These are phyloP conservation scores for Eleginops maclovinus DNA, from an alignment of 2,113 vertebrate genomes.

Conservation along the genomic window DNA sequence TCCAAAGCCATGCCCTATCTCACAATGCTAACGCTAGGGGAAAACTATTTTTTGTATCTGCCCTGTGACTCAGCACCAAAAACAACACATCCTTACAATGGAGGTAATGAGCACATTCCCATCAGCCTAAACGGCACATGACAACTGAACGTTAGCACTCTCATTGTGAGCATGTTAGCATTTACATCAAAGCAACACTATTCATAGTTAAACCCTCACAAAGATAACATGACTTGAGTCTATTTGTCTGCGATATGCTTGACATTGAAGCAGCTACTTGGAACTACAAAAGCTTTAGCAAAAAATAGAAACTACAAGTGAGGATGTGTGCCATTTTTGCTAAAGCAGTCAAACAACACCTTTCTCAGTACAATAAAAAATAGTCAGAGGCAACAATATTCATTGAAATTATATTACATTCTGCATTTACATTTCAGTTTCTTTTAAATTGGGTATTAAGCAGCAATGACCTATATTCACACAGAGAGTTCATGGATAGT, in stretches of 20 bases:
- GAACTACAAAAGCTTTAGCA: not conserved
- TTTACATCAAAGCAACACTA: not conserved
- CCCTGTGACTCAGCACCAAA: no score
- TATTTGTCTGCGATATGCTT: not conserved
- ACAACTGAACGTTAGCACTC: not conserved
- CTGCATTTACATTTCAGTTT: conserved; percentile 33
- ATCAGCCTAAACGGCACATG: not conserved
- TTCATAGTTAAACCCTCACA: not conserved
- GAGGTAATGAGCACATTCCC: not conserved
- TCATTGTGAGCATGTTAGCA: not conserved
- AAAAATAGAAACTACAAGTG: not conserved
- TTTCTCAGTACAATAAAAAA: conserved; percentile 7
- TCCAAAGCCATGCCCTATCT: no score
- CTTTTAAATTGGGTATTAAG: not conserved
- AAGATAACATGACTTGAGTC: not conserved
- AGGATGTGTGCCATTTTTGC: conserved; percentile 12
- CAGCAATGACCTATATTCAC: conserved; percentile 51
- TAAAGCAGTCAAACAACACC: conserved; percentile 21
- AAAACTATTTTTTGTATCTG: no score
- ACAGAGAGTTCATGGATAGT: conserved; percentile 51
- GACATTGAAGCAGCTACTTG: not conserved
- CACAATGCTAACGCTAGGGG: no score
- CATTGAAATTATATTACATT: conserved; percentile 8
- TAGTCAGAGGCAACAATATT: not conserved
- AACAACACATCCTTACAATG: no score